phyloP scores from a whole-genome alignment of 2,888 invertebrate genomes.

The Drosophila eohydei region DNA sequence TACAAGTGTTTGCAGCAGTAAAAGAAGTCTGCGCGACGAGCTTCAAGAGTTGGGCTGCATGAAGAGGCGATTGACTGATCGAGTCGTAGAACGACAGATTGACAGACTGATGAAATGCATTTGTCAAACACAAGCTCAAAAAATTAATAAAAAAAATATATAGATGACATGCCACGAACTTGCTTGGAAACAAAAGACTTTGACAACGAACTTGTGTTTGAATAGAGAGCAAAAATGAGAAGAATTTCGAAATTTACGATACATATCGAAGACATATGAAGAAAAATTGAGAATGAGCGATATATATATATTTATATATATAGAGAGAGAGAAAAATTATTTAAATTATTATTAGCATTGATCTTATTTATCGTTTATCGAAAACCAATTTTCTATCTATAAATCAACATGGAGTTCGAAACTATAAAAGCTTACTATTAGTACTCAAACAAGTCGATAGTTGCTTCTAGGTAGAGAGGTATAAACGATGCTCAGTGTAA shows the following conservation, averaged over 20 bases:
- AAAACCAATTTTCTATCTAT: too few species aligned
- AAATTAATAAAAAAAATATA: constrained; percentile 6
- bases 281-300: background rate
- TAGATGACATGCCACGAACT: constrained; percentile 42
- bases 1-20: constrained; percentile 39
- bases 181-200: constrained; percentile 4
- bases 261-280: background rate
- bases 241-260: background rate
- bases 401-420: too few species aligned
- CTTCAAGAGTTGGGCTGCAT: constrained; percentile 19
- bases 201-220: constrained; percentile 8
- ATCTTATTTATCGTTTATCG: too few species aligned
- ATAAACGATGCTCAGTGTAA: background rate
- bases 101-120: constrained; percentile 15
- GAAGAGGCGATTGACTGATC: constrained; percentile 12
- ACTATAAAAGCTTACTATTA: too few species aligned
- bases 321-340: too few species aligned
- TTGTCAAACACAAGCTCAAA: constrained; percentile 2
- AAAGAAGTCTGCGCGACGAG: constrained; percentile 36
- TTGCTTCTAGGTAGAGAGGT: too few species aligned
- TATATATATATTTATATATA: too few species aligned
- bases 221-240: background rate
- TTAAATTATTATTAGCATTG: too few species aligned
- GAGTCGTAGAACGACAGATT: constrained; percentile 24
- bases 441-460: too few species aligned